Percentiles rank a stretch among this genome's conserved stretches.
Conservation (phyloP, 2,888 invertebrate species). For the Sesamia inferens region DNA sequence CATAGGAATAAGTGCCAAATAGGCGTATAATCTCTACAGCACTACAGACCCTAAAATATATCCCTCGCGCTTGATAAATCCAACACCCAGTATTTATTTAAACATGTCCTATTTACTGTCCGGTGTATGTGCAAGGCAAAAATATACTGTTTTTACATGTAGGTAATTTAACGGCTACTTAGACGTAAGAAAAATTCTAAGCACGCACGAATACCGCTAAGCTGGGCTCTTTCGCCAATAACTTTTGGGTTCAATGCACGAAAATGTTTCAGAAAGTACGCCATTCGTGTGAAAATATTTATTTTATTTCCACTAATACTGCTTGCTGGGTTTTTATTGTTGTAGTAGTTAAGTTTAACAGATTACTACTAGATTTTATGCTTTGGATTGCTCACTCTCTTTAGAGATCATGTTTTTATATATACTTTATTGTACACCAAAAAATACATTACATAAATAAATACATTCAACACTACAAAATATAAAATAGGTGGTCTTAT, state of each 20-base stretch:
- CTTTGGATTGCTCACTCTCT: neutral
- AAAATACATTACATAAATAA: no score
- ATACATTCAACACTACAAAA: no score
- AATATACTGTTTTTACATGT: slow-evolving; percentile 24
- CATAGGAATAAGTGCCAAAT: no score
- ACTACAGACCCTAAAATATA: neutral
- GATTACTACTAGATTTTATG: neutral
- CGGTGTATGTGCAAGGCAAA: neutral
- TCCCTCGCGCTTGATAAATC: neutral
- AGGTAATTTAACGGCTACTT: slow-evolving; percentile 30
- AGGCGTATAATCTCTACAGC: neutral
- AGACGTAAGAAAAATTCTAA: slow-evolving; percentile 32
- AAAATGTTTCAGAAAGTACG: slow-evolving; percentile 35
- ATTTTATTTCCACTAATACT: slow-evolving; percentile 21
- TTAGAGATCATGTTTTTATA: neutral
- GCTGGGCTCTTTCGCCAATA: slow-evolving; percentile 35
- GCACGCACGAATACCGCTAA: slow-evolving; percentile 40
- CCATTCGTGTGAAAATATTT: slow-evolving; percentile 19
- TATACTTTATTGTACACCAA: no score
- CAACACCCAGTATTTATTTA: neutral
- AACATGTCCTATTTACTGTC: slow-evolving; percentile 12
- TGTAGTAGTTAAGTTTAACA: neutral
- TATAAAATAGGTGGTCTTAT: no score
- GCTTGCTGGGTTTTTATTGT: neutral
- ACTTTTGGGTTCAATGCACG: slow-evolving; percentile 31